phyloP scores from a whole-genome alignment of 2,797 vertebrate genomes.

The Sebastes cheni region DNA sequence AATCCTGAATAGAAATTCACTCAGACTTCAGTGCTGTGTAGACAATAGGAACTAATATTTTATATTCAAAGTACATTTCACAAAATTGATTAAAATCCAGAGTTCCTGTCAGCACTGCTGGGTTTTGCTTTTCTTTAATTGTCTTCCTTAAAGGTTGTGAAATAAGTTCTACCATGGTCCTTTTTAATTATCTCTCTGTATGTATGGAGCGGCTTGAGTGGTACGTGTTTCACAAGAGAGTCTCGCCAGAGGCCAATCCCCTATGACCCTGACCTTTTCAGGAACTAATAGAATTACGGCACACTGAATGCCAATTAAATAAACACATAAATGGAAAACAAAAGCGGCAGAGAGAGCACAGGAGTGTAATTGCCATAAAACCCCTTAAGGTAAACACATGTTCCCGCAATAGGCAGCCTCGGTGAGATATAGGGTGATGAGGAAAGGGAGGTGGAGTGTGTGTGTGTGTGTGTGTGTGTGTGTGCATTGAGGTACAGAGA shows the following conservation, averaged over 20 bases:
- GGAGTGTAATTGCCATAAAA: slow-evolving; percentile 75
- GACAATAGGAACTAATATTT: slow-evolving; percentile 39
- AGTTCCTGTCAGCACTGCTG: neutral
- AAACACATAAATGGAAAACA: slow-evolving; percentile 74
- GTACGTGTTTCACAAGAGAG: slow-evolving; percentile 36
- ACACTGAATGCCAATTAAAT: slow-evolving; percentile 79
- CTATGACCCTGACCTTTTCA: slow-evolving; percentile 79
- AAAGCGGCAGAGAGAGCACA: slow-evolving; percentile 63
- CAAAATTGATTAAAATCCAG: slow-evolving; percentile 53
- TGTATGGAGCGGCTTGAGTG: slow-evolving; percentile 39
- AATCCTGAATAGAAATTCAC: slow-evolving; percentile 41
- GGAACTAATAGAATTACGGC: slow-evolving; percentile 78
- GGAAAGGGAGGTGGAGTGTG: slow-evolving; percentile 25
- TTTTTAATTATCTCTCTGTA: slow-evolving; percentile 58
- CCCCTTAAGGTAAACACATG: slow-evolving; percentile 81
- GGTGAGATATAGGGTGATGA: slow-evolving; percentile 55
- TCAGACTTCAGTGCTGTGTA: neutral
- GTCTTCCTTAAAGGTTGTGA: slow-evolving; percentile 52
- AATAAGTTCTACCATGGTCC: slow-evolving; percentile 25
- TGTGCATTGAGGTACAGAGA: slow-evolving; percentile 15
- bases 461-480: slow-evolving; percentile 8
- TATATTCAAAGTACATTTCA: slow-evolving; percentile 38
- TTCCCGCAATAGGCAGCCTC: slow-evolving; percentile 65
- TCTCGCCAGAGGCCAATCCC: slow-evolving; percentile 67
- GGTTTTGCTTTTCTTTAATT: slow-evolving; percentile 44